Base-by-base conservation (phyloP, 2,797 vertebrate genomes). In the Ciconia nigra region DNA sequence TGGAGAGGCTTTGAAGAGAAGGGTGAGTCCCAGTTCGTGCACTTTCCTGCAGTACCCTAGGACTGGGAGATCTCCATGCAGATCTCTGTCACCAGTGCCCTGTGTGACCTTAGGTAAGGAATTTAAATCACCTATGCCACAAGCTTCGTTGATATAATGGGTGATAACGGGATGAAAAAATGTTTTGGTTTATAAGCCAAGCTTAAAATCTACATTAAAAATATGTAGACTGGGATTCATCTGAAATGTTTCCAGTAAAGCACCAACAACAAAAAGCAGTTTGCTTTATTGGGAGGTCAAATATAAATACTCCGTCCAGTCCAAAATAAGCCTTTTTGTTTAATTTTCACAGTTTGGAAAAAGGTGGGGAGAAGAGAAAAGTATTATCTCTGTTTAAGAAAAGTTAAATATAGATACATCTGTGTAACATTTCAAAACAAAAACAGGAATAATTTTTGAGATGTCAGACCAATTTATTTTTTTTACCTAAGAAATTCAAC, bases 251-350 rank as follows among this genome's bases (percentile, higher is more conserved):
- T 94, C 79, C 76, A 86, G 49, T 71, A 91, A 95, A 89, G 15
- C 29, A 83, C 57, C 57, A 80, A 22, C 59, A 95, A 92, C 62
- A 92, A 89, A 94, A 94, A 87, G 6, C 41, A 85, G 83, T 85
- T 92, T 91, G 51, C 85, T 80, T 87, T 87, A 49, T 80, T 63
- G 69, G 26, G 49, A 92, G 6, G 10, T 89, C 76, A 87, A 81
- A 87, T 57, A 87, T 37, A 91, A 94, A 87, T 61, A 55, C 8
- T 83, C 24, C 21, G 39, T 25, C 10, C 29, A 91, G 67, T 89
- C 66, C 70, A 87, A 91, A 93, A 89, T 29, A 92, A 93, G 67
- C 44, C 19, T 85, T 96, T 94, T 61, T 92, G 49, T 92, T 94
- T 81, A 31, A 93, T 89, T 87, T 87, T 89, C 31, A 78, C 11